Percentiles rank a stretch among this genome's conserved stretches.
Conservation (phyloP, 2,797 vertebrate genomes). For the Pachyuromys duprasi region DNA sequence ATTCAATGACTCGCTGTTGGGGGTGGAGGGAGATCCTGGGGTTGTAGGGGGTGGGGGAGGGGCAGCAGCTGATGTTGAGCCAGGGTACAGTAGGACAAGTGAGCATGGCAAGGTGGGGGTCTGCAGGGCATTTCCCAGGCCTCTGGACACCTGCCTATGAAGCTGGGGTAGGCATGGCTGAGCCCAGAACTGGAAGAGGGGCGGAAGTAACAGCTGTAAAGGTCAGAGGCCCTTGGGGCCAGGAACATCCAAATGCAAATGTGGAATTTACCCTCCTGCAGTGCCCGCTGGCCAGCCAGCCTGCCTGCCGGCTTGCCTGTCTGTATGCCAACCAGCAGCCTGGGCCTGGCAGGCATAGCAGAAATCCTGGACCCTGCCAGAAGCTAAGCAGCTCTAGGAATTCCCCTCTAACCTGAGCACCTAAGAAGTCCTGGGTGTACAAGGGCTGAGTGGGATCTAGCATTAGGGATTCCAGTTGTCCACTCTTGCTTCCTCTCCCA, state of each 20-base stretch:
- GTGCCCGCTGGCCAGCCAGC: conserved; percentile 42
- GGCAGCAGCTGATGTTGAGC: background rate
- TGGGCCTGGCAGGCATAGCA: background rate
- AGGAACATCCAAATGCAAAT: conserved; percentile 73
- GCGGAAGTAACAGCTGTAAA: conserved; percentile 32
- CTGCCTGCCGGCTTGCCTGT: background rate
- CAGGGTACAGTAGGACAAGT: background rate
- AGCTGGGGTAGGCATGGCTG: background rate
- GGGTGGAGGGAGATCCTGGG: conserved; percentile 64
- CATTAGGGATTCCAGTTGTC: background rate
- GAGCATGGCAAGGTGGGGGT: background rate
- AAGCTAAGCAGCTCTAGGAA: background rate
- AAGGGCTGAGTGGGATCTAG: no score
- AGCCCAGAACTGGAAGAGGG: background rate
- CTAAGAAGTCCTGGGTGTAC: background rate
- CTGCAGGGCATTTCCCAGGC: background rate
- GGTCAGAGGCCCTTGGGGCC: conserved; percentile 69
- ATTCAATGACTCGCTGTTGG: conserved; percentile 52
- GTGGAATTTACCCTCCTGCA: conserved; percentile 80
- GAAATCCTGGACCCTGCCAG: background rate
- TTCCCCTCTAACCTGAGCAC: background rate
- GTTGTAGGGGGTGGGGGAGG: background rate
- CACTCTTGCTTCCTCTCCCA: background rate
- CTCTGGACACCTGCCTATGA: background rate
- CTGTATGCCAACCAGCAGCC: conserved; percentile 35